Evolutionary conservation across 53 echinoderm and acorn worm species (phyloP).

Genomic region (Actinopyga echinites): DNA sequence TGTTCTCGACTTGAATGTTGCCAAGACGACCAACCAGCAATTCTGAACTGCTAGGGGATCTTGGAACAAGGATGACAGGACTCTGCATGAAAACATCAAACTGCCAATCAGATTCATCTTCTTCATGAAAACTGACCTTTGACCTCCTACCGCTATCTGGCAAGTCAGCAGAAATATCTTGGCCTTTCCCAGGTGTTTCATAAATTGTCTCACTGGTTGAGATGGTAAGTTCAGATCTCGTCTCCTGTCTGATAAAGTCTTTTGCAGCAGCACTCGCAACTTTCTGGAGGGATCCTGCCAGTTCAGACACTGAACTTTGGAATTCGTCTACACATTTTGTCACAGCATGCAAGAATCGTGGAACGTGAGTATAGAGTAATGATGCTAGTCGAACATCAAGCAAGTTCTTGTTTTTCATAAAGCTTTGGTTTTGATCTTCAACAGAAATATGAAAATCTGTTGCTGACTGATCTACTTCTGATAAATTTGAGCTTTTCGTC

Average conservation of each 20-base stretch:
- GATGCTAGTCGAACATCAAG: conserved; percentile 79
- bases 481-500: conserved; percentile 13
- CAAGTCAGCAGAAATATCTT: background rate
- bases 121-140: background rate
- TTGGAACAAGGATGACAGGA: conserved; percentile 85
- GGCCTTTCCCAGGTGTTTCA: conserved; percentile 45
- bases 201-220: conserved; percentile 66
- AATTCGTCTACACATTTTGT: conserved; percentile 86
- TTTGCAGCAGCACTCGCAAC: conserved; percentile 91
- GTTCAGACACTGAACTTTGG: conserved; percentile 76
- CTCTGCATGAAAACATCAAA: conserved; percentile 91
- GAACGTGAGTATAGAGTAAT: conserved; percentile 88
- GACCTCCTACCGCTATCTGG: conserved; percentile 1
- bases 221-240: conserved; percentile 55
- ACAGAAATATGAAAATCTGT: background rate
- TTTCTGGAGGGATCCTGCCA: conserved; percentile 88
- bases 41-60: conserved; percentile 77
- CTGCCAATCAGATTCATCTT: conserved; percentile 28
- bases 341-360: conserved; percentile 81
- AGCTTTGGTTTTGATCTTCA: background rate
- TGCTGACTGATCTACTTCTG: background rate
- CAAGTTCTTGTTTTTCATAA: conserved; percentile 36
- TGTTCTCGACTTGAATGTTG: conserved; percentile 64
- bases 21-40: conserved; percentile 93
- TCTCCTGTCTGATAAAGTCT: conserved; percentile 76